These are phyloP conservation scores for Triplophysa dalaica DNA, from an alignment of 2,113 vertebrate genomes.

Conservation along the genomic window DNA sequence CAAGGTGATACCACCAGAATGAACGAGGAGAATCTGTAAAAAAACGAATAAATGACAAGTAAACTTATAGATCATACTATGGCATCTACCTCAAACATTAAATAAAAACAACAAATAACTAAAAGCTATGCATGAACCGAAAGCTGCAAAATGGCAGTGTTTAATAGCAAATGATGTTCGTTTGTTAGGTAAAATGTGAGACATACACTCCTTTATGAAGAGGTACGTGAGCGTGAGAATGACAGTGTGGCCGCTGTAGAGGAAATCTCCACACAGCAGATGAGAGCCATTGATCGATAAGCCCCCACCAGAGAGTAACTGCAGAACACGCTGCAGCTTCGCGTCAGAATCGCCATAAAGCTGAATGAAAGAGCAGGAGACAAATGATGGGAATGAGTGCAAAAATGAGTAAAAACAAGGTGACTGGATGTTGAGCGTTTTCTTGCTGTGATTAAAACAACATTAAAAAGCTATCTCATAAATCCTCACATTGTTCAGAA, in stretches of 20 bases:
- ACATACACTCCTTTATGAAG: conserved; percentile 99
- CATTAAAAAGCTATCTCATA: too few species aligned
- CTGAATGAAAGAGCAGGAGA: conserved; percentile 66
- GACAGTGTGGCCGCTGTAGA: conserved; percentile 96
- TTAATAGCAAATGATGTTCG: too few species aligned
- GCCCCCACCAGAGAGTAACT: conserved; percentile 90
- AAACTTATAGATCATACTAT: background rate
- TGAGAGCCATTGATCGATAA: conserved; percentile 93
- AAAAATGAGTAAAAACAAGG: background rate
- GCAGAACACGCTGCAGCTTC: conserved; percentile 87
- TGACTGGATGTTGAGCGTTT: background rate
- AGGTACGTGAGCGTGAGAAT: conserved; percentile 91
- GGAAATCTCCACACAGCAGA: conserved; percentile 93
- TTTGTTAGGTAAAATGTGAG: background rate
- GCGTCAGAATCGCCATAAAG: conserved; percentile 91
- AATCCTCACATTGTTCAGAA: background rate
- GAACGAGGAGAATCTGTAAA: conserved; percentile 88
- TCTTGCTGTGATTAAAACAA: background rate
- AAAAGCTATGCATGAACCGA: background rate
- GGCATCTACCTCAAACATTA: too few species aligned
- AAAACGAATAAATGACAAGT: background rate
- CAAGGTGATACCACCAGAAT: conserved; percentile 96
- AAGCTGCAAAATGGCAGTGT: background rate
- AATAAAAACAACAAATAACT: too few species aligned
- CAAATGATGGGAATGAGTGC: background rate